These are phyloP conservation scores for Pachypanchax playfairii DNA, from an alignment of 2,113 vertebrate genomes.

Conservation along the genomic window DNA sequence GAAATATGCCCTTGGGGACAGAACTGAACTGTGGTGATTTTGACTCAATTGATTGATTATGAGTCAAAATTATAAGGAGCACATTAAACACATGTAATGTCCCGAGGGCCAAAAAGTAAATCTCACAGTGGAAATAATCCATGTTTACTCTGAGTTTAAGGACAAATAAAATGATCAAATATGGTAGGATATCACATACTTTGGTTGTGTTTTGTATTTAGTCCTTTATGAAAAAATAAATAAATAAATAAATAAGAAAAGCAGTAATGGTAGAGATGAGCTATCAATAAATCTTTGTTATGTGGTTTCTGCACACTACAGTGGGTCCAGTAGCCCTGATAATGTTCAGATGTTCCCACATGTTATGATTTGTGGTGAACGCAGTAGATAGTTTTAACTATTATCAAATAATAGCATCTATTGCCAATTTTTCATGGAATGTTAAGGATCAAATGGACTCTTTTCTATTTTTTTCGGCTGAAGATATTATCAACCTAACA, in stretches of 20 bases:
- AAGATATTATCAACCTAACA: background rate
- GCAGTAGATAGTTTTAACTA: background rate
- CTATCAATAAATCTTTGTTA: background rate
- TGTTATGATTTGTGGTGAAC: background rate
- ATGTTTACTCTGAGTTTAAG: background rate
- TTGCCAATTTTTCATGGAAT: background rate
- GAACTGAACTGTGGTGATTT: conserved; percentile 41
- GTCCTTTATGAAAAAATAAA: background rate
- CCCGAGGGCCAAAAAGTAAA: conserved; percentile 4
- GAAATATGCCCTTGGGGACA: conserved; percentile 15
- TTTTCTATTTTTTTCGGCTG: background rate
- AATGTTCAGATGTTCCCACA: background rate
- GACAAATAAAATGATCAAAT: no score
- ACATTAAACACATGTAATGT: conserved; percentile 8
- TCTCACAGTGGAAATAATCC: background rate
- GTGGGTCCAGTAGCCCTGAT: background rate
- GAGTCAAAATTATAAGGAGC: conserved; percentile 20
- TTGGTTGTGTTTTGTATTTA: background rate
- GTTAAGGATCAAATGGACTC: background rate
- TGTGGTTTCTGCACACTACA: background rate
- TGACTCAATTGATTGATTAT: conserved; percentile 25
- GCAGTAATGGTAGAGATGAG: background rate
- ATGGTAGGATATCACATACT: background rate
- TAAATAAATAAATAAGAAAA: background rate
- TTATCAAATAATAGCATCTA: conserved; percentile 1